Percentiles rank a stretch among this genome's conserved stretches.
These are phyloP conservation scores for Drosophila birchii DNA, from an alignment of 2,888 invertebrate species.

Conservation along the genomic window DNA sequence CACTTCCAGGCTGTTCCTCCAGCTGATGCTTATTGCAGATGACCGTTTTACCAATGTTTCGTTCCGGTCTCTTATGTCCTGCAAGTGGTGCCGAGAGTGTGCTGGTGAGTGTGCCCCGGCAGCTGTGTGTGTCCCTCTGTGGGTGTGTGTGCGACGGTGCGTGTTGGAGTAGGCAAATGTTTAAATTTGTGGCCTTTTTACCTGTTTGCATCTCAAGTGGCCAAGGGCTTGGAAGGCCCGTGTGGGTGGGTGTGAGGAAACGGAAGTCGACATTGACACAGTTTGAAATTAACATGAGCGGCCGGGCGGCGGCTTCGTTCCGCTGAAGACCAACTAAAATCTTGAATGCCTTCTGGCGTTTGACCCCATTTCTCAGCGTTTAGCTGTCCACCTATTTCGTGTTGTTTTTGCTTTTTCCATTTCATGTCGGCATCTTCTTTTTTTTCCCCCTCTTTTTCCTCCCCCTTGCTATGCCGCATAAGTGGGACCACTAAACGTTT, in stretches of 20 bases:
- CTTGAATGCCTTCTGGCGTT: conserved; percentile 52
- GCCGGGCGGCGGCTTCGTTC: conserved; percentile 24
- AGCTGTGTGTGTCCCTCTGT: conserved; percentile 13
- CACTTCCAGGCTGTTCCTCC: conserved; percentile 44
- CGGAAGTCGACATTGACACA: conserved; percentile 82
- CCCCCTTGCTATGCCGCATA: conserved; percentile 50
- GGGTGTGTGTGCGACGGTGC: conserved; percentile 60
- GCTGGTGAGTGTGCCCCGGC: conserved; percentile 15
- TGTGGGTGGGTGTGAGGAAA: conserved; percentile 53
- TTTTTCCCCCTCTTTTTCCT: conserved; percentile 25
- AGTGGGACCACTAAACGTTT: conserved; percentile 73
- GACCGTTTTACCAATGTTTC: conserved; percentile 83
- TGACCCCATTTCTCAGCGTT: conserved; percentile 56
- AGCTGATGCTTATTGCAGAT: conserved; percentile 76
- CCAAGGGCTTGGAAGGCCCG: conserved; percentile 50
- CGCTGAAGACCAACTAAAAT: conserved; percentile 43
- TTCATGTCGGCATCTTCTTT: conserved; percentile 59
- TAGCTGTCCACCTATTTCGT: conserved; percentile 73
- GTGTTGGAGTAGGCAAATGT: conserved; percentile 79
- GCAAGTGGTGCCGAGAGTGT: conserved; percentile 9
- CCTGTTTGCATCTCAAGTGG: conserved; percentile 80
- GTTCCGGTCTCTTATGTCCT: conserved; percentile 39
- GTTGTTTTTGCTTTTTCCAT: conserved; percentile 62
- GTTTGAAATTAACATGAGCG: conserved; percentile 70
- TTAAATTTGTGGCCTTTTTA: conserved; percentile 79